Base-by-base conservation (phyloP, 2,888 invertebrate genomes). In the Tyria jacobaeae region DNA sequence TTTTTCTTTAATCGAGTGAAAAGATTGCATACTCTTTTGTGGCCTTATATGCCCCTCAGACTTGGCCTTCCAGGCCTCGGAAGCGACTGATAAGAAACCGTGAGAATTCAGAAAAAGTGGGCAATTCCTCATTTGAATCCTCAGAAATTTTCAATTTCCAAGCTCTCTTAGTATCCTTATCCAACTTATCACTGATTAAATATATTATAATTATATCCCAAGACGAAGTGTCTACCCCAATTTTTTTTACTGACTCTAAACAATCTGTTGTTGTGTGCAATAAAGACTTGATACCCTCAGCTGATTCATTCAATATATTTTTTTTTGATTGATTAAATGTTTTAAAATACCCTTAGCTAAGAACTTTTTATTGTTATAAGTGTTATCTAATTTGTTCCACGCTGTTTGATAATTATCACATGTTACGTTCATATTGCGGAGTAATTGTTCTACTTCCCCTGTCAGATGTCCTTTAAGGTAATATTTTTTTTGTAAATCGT, bases 81-180 rank as follows among this genome's bases (percentile, higher is more conserved):
- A 47, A 47, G 4, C 34, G 34, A 34, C 34, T 10, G 34, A 10
- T 34, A 34, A 34, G 34, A 34, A 34, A 34, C 1, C 4, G 47
- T n/a, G 47, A 47, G 9, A 47, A 47, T 21, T 47, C 47, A 4
- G 47, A 47, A 24, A 21, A 47, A 4, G 47, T 47, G 21, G 47
- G 24, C 5, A 47, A 10, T 17, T 47, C 47, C 21, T 47, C 47
- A 21, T 21, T 21, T 9, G 47, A 21, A 12, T 24, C 47, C 4
- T 47, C 34, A 34, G 34, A 31, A 27, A 47, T 37, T n/a, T 31
- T 27, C 25, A 54, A 54, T 41, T 41, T 41, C 54, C 56, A 56
- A 6, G 34, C 48, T 21, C 37, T 56, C 21, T 34, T 34, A 5
- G 56, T 56, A 6, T 48, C 48, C 15, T 35, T 47, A 17, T 56